A percentile compares a stretch with the other conserved stretches of the same genome.
phyloP scores from a whole-genome alignment of 2,888 invertebrate genomes.

The Leptogaster cylindrica region DNA sequence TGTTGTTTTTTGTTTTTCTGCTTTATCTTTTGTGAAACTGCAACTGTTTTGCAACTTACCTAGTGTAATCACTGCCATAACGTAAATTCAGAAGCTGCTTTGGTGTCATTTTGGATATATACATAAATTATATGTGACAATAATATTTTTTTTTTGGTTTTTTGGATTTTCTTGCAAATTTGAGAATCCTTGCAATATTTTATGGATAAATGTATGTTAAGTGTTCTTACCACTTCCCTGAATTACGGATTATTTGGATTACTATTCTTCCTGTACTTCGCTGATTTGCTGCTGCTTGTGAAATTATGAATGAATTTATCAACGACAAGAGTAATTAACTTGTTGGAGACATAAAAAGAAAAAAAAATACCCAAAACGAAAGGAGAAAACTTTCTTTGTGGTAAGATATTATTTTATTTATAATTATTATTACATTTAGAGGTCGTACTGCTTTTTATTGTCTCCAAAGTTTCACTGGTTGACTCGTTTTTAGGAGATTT shows the following conservation, averaged over 20 bases:
- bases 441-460: too few relatives aligned
- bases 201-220: conserved; percentile 2
- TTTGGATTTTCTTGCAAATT: not conserved
- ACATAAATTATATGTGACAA: conserved; percentile 20
- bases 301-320: too few relatives aligned
- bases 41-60: conserved; percentile 27
- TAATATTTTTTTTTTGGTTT: not conserved
- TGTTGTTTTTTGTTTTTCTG: conserved; percentile 9
- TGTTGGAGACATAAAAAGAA: too few relatives aligned
- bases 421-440: too few relatives aligned
- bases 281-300: too few relatives aligned
- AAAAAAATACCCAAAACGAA: too few relatives aligned
- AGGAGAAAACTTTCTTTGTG: too few relatives aligned
- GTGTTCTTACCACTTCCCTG: not conserved
- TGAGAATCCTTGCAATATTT: conserved; percentile 19
- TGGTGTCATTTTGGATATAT: conserved; percentile 6
- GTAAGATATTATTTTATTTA: too few relatives aligned
- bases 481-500: too few relatives aligned
- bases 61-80: conserved; percentile 20
- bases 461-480: too few relatives aligned
- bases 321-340: too few relatives aligned
- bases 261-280: too few relatives aligned
- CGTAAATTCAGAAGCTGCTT: conserved; percentile 20
- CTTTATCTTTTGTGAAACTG: conserved; percentile 38
- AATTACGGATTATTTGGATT: conserved; percentile 14